phyloP scores from a whole-genome alignment of 2,888 invertebrate species.

The Xylota sylvarum region DNA sequence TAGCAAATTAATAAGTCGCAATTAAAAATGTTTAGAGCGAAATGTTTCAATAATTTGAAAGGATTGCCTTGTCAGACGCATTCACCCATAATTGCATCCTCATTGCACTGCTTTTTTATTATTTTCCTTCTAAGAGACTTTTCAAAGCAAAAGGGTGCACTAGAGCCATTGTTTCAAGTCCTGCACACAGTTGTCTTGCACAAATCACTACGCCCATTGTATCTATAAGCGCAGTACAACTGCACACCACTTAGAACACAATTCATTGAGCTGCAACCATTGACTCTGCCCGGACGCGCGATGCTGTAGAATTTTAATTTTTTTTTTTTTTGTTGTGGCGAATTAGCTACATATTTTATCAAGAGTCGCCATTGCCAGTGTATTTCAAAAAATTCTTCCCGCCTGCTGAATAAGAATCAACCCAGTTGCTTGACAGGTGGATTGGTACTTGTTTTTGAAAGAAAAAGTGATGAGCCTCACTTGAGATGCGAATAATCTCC shows the following conservation, averaged over 20 bases:
- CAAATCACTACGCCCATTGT: constrained; percentile 62
- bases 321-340: constrained; percentile 52
- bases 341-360: constrained; percentile 61
- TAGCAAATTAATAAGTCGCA: constrained; percentile 40
- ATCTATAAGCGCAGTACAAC: constrained; percentile 19
- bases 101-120: constrained; percentile 38
- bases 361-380: constrained; percentile 22
- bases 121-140: neutral
- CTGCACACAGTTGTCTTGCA: constrained; percentile 41
- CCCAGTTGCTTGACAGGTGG: constrained; percentile 55
- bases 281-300: neutral
- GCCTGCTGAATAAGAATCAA: constrained; percentile 44
- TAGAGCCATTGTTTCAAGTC: constrained; percentile 61
- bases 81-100: constrained; percentile 73
- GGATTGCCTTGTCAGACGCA: constrained; percentile 63
- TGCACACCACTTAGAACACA: constrained; percentile 34
- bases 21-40: constrained; percentile 44
- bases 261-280: constrained; percentile 57
- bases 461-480: constrained; percentile 72
- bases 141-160: constrained; percentile 8
- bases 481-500: constrained; percentile 66
- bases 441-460: constrained; percentile 60
- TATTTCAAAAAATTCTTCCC: neutral
- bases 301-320: constrained; percentile 9
- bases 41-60: constrained; percentile 51